A percentile compares a stretch with the other conserved stretches of the same genome.
phyloP scores from a whole-genome alignment of 2,888 invertebrate genomes.

The Lepidocyrtoides sp. region DNA sequence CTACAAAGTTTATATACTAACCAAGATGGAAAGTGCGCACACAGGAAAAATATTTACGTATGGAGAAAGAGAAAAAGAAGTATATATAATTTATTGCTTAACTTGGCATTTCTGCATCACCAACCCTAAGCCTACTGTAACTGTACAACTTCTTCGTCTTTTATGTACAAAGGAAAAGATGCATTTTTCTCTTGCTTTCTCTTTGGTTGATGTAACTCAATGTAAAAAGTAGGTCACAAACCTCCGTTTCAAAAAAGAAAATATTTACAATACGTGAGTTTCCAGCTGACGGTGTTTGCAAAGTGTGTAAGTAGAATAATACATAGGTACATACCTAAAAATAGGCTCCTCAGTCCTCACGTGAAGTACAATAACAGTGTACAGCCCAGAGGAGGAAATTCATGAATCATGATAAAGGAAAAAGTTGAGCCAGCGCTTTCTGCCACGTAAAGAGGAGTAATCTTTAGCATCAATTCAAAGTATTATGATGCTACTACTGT shows the following conservation, averaged over 20 bases:
- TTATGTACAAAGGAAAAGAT: slow-evolving; percentile 57
- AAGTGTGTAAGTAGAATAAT: slow-evolving; percentile 27
- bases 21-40: slow-evolving; percentile 22
- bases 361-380: not conserved
- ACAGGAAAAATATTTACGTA: slow-evolving; percentile 39
- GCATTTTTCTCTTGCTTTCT: slow-evolving; percentile 65
- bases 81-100: slow-evolving; percentile 75
- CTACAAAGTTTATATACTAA: slow-evolving; percentile 53
- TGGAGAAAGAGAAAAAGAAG: not conserved
- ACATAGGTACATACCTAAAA: too few relatives aligned
- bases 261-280: slow-evolving; percentile 72
- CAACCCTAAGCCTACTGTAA: slow-evolving; percentile 63
- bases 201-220: not conserved
- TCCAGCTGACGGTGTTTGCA: slow-evolving; percentile 56
- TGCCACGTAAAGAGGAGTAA: not conserved
- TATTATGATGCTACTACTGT: too few relatives aligned
- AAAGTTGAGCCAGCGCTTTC: not conserved
- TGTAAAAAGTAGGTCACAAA: slow-evolving; percentile 66
- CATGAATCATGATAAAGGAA: not conserved
- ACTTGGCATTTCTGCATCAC: slow-evolving; percentile 78
- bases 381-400: not conserved
- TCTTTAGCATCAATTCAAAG: slow-evolving; percentile 4
- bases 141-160: slow-evolving; percentile 3
- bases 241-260: slow-evolving; percentile 38
- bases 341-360: not conserved